A percentile compares a stretch with the other conserved stretches of the same genome.
phyloP scores from a whole-genome alignment of 2,113 vertebrate genomes.

The Muntiacus reevesi region DNA sequence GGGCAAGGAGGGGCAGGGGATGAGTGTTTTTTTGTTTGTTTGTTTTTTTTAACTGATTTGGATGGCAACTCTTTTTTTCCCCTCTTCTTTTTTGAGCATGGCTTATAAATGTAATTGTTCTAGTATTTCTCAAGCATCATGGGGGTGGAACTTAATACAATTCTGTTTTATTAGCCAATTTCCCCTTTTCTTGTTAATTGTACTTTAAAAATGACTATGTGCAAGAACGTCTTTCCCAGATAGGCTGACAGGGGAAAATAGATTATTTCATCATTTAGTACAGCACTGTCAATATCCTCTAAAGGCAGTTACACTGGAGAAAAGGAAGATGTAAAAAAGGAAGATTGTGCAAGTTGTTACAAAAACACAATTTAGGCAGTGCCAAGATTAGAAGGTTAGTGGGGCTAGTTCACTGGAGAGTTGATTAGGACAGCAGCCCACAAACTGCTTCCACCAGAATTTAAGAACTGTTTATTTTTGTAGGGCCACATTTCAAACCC shows the following conservation, averaged over 20 bases:
- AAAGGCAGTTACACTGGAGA: not conserved
- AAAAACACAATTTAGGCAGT: not conserved
- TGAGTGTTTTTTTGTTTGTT: not conserved
- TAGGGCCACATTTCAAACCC: not conserved
- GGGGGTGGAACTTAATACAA: conserved; percentile 26
- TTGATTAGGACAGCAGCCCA: not conserved
- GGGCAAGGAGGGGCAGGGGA: not conserved
- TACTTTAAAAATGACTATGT: not conserved
- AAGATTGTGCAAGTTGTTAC: not conserved
- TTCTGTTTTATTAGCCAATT: conserved; percentile 57
- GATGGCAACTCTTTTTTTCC: not conserved
- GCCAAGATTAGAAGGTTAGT: not conserved
- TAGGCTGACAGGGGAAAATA: not conserved
- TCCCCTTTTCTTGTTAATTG: not conserved
- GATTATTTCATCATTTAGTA: not conserved
- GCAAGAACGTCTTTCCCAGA: not conserved
- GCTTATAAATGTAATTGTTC: not conserved
- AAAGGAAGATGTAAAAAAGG: not conserved
- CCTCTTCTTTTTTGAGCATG: not conserved
- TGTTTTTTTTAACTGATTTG: not conserved
- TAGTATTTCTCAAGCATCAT: conserved; percentile 41
- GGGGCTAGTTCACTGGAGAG: not conserved
- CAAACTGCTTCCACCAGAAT: not conserved
- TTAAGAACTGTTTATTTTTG: conserved; percentile 27
- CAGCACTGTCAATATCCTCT: not conserved